Base-by-base conservation (phyloP, 2,888 invertebrate genomes). In the Amblyteles armatorius region DNA sequence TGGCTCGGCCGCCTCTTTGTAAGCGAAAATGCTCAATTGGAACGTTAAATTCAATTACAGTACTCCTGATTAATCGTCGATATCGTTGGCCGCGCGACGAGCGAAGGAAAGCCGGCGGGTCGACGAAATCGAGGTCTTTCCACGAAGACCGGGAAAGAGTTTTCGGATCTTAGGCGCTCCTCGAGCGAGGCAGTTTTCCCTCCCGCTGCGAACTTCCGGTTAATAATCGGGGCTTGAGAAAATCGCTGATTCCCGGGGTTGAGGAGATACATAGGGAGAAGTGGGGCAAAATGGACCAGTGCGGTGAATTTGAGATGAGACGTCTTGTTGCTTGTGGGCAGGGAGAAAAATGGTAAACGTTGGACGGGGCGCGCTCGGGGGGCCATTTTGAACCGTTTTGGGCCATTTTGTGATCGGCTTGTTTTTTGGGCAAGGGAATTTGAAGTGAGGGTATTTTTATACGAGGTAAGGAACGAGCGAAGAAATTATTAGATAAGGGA, bases 21-120 rank as follows among this genome's bases (percentile, higher is more conserved):
- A 93, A 93, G 92, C 93, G 91, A 93, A 93, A 94, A 93, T 91
- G 90, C 91, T 92, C 91, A 91, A 93, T 93, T 93, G 91, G 90
- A 90, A 92, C 90, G 91, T 93, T 92, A 92, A 93, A 93, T 93
- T 92, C 90, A 92, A 93, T 93, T 93, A 93, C 91, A 90, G 88
- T 87, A 90, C 89, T 89, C 83, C 89, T 92, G 93, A 93, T 93
- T 93, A 93, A 93, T 93, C 90, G 89, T 91, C 90, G 92, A 92
- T 67, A 57, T 92, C 68, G 36, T 76, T 57, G 57, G 60, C 73
- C 84, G 83, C 19, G 60, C 22, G 48, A 48, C 22, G 55, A 44
- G 76, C 72, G 57, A 73, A 63, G 60, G 67, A 69, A 16, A 60
- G 6, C 60, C 26, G 60, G 13, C 60, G 16, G 33, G 1, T 16